These are phyloP conservation scores for Oncopeltus fasciatus DNA, from an alignment of 1,140 invertebrate species.

Conservation along the genomic window DNA sequence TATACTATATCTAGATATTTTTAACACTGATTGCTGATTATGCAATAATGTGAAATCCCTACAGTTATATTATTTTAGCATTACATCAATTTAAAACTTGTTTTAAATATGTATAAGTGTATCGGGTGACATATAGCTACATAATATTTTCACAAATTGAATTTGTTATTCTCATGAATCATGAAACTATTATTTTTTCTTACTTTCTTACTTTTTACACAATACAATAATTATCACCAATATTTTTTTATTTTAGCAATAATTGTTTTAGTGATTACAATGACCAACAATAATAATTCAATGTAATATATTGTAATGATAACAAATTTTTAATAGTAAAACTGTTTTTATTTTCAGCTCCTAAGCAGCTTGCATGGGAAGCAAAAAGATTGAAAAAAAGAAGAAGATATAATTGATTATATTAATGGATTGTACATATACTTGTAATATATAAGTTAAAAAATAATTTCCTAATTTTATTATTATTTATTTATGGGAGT, in stretches of 20 bases:
- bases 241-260: neutral
- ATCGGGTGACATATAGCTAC: too few species aligned
- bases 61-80: too few species aligned
- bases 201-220: neutral
- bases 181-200: neutral
- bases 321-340: neutral
- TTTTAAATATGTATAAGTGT: too few species aligned
- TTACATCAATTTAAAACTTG: too few species aligned
- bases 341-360: constrained; percentile 11
- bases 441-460: too few species aligned
- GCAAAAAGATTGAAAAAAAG: too few species aligned
- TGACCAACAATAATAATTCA: neutral
- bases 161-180: too few species aligned
- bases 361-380: constrained; percentile 23
- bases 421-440: too few species aligned
- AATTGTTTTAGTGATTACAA: neutral
- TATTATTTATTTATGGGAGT: too few species aligned
- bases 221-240: neutral
- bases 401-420: too few species aligned
- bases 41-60: neutral
- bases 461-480: too few species aligned
- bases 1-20: neutral
- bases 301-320: neutral
- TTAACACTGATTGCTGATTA: neutral
- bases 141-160: too few species aligned